phyloP scores from a whole-genome alignment of 2,888 invertebrate genomes.

The Diarsia mendica region DNA sequence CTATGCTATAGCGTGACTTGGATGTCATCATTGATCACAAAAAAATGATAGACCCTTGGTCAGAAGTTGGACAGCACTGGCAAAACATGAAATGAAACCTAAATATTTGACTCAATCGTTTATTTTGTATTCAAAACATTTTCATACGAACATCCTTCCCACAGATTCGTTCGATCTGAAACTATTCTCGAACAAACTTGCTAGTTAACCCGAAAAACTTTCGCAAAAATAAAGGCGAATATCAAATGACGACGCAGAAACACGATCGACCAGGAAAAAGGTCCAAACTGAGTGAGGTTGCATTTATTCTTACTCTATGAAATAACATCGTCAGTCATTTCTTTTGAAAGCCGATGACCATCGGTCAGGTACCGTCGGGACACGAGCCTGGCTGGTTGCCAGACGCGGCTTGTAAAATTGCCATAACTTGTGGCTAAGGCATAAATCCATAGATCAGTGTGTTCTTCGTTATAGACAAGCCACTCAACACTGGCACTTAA shows the following conservation, averaged over 20 bases:
- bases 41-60: background rate
- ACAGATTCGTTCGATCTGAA: constrained; percentile 1
- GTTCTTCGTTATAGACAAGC: constrained; percentile 11
- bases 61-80: too few species aligned
- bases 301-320: constrained; percentile 67
- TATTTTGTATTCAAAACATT: background rate
- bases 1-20: background rate
- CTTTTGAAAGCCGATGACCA: constrained; percentile 65
- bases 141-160: background rate
- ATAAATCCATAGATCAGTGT: constrained; percentile 23
- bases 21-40: background rate
- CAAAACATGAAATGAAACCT: background rate
- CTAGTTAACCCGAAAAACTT: constrained; percentile 24
- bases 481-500: constrained; percentile 26
- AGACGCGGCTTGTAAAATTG: constrained; percentile 40
- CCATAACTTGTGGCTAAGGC: constrained; percentile 26
- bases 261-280: constrained; percentile 24
- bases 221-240: constrained; percentile 12
- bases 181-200: background rate
- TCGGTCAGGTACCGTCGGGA: constrained; percentile 47
- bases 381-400: constrained; percentile 50
- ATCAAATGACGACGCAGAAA: constrained; percentile 49
- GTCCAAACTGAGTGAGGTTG: constrained; percentile 65
- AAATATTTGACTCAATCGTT: background rate
- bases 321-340: constrained; percentile 73